Evolutionary conservation across 2,888 invertebrate species (phyloP), one percentile per base, ranked within the genome.

Genomic region (Cheilosia variabilis): DNA sequence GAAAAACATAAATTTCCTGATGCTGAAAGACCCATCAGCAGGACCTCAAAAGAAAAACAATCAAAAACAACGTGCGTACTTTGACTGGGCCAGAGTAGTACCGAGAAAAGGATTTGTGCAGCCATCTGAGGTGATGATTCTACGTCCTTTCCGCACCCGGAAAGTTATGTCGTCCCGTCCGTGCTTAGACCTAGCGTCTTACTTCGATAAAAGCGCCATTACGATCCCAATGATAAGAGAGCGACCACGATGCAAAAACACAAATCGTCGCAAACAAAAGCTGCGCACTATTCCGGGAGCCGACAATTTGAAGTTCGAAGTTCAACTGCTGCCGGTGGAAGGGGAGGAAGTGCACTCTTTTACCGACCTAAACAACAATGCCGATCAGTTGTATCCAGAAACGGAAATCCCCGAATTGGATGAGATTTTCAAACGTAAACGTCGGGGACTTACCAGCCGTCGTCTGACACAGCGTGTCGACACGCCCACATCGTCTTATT

Each of bases 391-490:
- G 15, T 86, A 81, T 62, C 63, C 81, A 19, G 86, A 86, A 17
- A 81, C 81, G 0, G 86, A 81, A 63, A 77, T 77, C 2, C 86
- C 86, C 0, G 86, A 86, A 34, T 57, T 86, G 4, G 81, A 86
- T 47, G 81, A 86, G 34, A 81, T 81, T 5, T 86, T 86, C 10
- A 86, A 86, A 47, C 86, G 86, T 17, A 86, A 81, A 47, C 86
- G 86, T 52, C 86, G 86, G 9, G 68, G 52, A 6, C 5, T 68
- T 0, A 24, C 22, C 27, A 57, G 68, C 6, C 62, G 81, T 6
- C 76, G 77, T 2, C 62, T 41, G 34, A 17, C 57, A 15, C 71
- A 60, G 10, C 24, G 66, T 5, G 15, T 47, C 13, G 55, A 81
- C 4, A 63, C 55, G 1, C 66, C 75, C 3, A 22, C 66, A 6